phyloP scores from a whole-genome alignment of 1,140 invertebrate genomes.

The Bombus confusus region DNA sequence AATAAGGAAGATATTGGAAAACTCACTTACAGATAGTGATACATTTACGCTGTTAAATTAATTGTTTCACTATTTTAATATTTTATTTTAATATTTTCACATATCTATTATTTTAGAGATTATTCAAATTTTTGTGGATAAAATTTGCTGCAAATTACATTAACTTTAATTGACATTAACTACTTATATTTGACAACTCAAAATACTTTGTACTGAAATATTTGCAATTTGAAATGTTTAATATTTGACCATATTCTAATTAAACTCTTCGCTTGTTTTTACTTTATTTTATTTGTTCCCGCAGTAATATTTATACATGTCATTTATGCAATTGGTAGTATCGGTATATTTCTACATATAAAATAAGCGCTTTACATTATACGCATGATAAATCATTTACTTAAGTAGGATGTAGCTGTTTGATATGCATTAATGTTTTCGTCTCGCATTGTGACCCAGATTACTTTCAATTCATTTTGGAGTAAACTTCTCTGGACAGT shows the following conservation, averaged over 20 bases:
- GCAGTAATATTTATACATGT: neutral
- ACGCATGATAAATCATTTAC: neutral
- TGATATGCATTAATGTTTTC: neutral
- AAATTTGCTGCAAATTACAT: neutral
- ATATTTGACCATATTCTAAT: neutral
- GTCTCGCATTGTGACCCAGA: neutral
- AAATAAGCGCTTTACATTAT: neutral
- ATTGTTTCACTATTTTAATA: too few species aligned
- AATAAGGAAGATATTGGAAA: too few species aligned
- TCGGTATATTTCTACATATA: neutral
- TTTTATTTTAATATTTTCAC: too few species aligned
- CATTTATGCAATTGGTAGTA: too few species aligned
- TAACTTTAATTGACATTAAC: neutral
- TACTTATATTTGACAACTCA: too few species aligned
- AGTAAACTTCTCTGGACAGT: constrained; percentile 36
- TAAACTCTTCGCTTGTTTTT: neutral
- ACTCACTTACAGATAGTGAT: too few species aligned
- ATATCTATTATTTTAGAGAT: too few species aligned
- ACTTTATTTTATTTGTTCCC: too few species aligned
- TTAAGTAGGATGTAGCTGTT: neutral
- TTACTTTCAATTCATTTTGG: constrained; percentile 36
- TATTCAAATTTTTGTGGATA: neutral
- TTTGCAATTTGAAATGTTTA: neutral
- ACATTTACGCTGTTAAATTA: too few species aligned
- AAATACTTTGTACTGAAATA: too few species aligned